Evolutionary conservation across 1,140 invertebrate genomes (phyloP).

Genomic region (Heliconius eleuchia): DNA sequence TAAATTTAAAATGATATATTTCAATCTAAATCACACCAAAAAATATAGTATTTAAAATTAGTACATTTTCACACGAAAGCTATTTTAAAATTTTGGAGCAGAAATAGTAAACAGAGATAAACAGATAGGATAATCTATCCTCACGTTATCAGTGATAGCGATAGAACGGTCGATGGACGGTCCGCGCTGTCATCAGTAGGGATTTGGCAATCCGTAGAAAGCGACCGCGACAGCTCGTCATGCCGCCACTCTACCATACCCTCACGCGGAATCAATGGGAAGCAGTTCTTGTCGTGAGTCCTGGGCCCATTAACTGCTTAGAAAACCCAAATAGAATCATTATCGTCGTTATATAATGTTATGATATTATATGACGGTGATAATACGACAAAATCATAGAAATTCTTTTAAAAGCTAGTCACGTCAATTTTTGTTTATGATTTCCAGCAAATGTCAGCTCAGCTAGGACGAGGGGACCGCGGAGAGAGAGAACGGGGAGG

Average conservation of each 20-base stretch:
- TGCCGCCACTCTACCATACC: constrained; percentile 58
- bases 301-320: neutral
- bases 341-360: neutral
- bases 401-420: neutral
- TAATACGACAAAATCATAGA: neutral
- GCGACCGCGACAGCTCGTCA: constrained; percentile 25
- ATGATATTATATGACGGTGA: no score
- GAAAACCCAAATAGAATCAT: neutral
- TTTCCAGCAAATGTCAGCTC: constrained; percentile 74
- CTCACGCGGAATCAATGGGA: constrained; percentile 65
- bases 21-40: neutral
- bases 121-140: constrained; percentile 23
- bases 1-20: no score
- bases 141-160: constrained; percentile 33
- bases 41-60: neutral
- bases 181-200: constrained; percentile 14
- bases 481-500: constrained; percentile 56
- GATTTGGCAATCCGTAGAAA: neutral
- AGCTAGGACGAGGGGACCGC: constrained; percentile 54
- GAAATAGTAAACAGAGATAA: constrained; percentile 17
- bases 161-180: neutral
- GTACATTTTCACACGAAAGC: constrained; percentile 1
- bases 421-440: neutral
- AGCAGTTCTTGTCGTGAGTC: constrained; percentile 58
- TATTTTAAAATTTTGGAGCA: constrained; percentile 7